phyloP scores from a whole-genome alignment of 2,113 vertebrate genomes.

The Pteropus alecto region DNA sequence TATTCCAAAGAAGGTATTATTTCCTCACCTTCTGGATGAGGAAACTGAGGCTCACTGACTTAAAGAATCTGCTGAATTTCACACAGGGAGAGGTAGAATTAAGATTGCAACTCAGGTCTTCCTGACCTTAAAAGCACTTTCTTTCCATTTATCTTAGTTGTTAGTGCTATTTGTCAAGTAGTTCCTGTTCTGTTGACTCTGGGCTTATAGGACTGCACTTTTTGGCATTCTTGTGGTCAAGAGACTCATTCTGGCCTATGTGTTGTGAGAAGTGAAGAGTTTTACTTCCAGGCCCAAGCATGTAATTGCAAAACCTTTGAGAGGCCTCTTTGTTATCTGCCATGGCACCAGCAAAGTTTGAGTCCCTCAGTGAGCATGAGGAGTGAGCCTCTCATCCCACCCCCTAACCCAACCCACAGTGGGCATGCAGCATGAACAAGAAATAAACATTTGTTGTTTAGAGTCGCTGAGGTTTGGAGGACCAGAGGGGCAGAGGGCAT shows the following conservation, averaged over 20 bases:
- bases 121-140: background rate
- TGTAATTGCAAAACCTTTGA: background rate
- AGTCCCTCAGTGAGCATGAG: background rate
- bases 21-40: background rate
- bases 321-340: background rate
- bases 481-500: background rate
- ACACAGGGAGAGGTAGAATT: background rate
- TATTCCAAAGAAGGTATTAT: background rate
- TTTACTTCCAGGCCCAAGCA: background rate
- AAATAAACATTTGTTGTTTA: background rate
- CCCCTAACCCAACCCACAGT: rapidly evolving
- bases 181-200: background rate
- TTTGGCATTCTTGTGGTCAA: no score
- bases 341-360: background rate
- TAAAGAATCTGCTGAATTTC: background rate
- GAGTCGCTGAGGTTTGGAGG: background rate
- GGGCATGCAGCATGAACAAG: background rate
- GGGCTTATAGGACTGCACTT: no score
- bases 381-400: background rate
- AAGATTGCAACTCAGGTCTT: background rate
- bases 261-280: background rate
- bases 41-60: background rate
- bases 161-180: no score
- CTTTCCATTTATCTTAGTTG: background rate
- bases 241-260: background rate